Base-by-base conservation (phyloP, 37 sponge, comb jelly and placozoan species). In the Bolinopsis microptera region DNA sequence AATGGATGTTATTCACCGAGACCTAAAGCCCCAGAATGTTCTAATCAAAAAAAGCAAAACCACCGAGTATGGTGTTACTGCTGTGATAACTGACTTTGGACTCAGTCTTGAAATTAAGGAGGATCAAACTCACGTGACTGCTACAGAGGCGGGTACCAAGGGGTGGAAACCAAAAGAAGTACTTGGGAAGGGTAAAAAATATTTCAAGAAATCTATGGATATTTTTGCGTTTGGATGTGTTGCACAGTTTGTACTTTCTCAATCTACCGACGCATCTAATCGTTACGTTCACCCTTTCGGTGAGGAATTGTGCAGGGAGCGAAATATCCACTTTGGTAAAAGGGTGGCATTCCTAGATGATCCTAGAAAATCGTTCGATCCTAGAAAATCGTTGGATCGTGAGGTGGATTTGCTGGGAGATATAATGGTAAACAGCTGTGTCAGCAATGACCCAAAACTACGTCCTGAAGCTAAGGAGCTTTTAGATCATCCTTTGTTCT, bases 71-170 rank as follows among this genome's bases (percentile, higher is more conserved):
- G 30, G 90, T 25, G 41, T 24, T 8, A 27, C 24, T 28, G 90
- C 61, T 39, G 90, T 86, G n/a, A 86, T 86, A 23, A 28, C 90
- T 5, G 90, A 86, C 61, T 86, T 86, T n/a, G 90, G 90, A 38
- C 90, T 86, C 28, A 86, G 90, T 86, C 30, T 86, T 40, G 90
- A 86, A 38, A 41, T 86, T 5, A 35, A 35, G 30, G 61, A 86
- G 90, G 90, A 34, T 9, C n/a, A 86, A 26, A 86, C 38, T 86
- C 41, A 41, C 30, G 90, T 86, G 48, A 41, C 61, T 22, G 90
- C 61, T 24, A 86, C 41, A 26, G 90, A 39, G 3, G 90, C n/a
- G 13, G 90, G 90, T 1, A 39, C 90, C 30, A 86, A 27, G 3
- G 90, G 90, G 1, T 86, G 90, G 90, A 41, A 23, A 86, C 36